These are phyloP conservation scores for Halocaridina rubra DNA, from an alignment of 2,888 invertebrate species.

Conservation along the genomic window DNA sequence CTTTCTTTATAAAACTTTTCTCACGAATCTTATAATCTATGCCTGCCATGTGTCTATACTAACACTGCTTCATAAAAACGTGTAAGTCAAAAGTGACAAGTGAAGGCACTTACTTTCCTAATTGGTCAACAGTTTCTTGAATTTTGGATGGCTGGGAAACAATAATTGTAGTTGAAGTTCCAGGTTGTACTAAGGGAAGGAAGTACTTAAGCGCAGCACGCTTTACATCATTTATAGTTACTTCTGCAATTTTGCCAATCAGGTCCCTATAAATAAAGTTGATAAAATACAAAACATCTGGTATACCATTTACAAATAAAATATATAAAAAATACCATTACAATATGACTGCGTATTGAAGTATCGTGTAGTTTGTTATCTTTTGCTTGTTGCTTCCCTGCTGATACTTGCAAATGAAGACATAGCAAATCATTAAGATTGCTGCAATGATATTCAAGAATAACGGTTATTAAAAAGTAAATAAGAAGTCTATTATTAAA, in stretches of 20 bases:
- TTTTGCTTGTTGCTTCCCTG: too few relatives aligned
- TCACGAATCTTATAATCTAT: too few relatives aligned
- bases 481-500: too few relatives aligned
- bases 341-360: too few relatives aligned
- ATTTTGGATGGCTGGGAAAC: conserved; percentile 84
- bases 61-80: background rate
- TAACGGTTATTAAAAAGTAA: too few relatives aligned
- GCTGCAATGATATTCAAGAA: too few relatives aligned
- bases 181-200: conserved; percentile 76
- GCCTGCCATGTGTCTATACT: too few relatives aligned
- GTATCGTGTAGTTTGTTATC: too few relatives aligned
- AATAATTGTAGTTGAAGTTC: conserved; percentile 75
- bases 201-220: conserved; percentile 80
- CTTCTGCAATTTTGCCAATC: conserved; percentile 76
- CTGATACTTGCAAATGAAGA: too few relatives aligned
- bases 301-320: background rate
- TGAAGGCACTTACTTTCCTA: conserved; percentile 37
- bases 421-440: too few relatives aligned
- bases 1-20: too few relatives aligned
- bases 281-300: background rate
- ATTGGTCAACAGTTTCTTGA: conserved; percentile 65
- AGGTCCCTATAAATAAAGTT: conserved; percentile 72
- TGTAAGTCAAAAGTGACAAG: background rate
- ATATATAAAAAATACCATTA: too few relatives aligned
- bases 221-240: conserved; percentile 75